phyloP scores from a whole-genome alignment of 2,797 vertebrate genomes.

The Pteronotus mesoamericanus region DNA sequence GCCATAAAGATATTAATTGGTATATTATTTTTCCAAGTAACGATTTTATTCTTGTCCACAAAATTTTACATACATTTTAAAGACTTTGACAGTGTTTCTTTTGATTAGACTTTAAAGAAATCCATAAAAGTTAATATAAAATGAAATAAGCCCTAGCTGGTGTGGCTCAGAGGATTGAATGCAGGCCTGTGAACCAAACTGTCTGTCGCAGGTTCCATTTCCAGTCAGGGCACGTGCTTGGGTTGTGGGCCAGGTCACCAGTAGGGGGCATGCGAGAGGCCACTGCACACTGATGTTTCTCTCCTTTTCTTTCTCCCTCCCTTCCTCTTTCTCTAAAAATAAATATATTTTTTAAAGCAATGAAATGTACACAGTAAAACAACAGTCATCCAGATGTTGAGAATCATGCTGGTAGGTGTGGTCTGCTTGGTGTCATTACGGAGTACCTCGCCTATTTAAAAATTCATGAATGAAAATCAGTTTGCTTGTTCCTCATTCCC shows the following conservation, averaged over 20 bases:
- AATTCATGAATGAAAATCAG: background rate
- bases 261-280: too few relatives aligned
- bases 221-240: too few relatives aligned
- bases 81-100: constrained; percentile 81
- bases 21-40: constrained; percentile 58
- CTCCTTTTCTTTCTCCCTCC: too few relatives aligned
- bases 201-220: too few relatives aligned
- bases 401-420: constrained; percentile 56
- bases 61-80: constrained; percentile 75
- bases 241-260: too few relatives aligned
- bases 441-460: background rate
- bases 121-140: constrained; percentile 75
- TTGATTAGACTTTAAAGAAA: constrained; percentile 74
- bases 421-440: background rate
- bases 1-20: background rate
- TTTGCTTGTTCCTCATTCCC: constrained; percentile 42
- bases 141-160: background rate
- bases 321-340: too few relatives aligned
- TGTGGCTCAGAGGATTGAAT: too few relatives aligned
- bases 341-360: background rate
- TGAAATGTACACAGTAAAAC: constrained; percentile 73
- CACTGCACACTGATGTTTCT: too few relatives aligned
- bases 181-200: too few relatives aligned
- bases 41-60: constrained; percentile 75
- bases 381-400: constrained; percentile 75